Base-by-base conservation (phyloP, 1,140 invertebrate genomes). In the Hermetia illucens region DNA sequence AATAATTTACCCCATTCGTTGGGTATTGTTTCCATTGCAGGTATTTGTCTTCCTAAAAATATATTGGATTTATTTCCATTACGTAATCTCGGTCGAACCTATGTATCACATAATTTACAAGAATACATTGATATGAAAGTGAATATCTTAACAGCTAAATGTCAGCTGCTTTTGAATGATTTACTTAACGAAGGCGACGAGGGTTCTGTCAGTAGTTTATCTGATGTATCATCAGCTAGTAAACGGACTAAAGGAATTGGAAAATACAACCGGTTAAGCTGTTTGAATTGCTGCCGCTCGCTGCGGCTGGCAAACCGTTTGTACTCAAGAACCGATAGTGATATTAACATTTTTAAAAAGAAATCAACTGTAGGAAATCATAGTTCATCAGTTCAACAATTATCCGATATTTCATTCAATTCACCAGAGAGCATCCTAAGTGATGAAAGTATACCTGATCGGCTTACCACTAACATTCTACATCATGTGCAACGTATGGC, bases 41-140 rank as follows among this genome's bases (percentile, higher is more conserved):
- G 87, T 18, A 79, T 92, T 25, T 77, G 77, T 59, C 61, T 89
- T 48, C 85, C 85, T 2, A 64, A 69, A 39, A 71, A 72, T 49
- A 61, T 86, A 2, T 57, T 65, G 4, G 68, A 72, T 27, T 64
- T 89, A 36, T 85, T 87, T 56, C 77, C 81, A 6, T 61, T 62
- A 50, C 51, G 52, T 19, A 51, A 55, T 37, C 46, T 55, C 0
- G 48, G 27, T 19, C 45, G 52, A 5, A 58, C 55, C 12, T 61
- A 61, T 39, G 53, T 61, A 1, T 55, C 55, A 24, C 54, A 51
- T 15, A 51, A 58, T 37, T 55, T 60, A 10, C 54, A 56, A 41
- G 55, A 60, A 34, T 48, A 55, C 15, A 57, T 60, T 30, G 29
- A 55, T 9, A 44, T 47, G 24, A 52, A 50, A 9, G 44, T 48